Percentiles rank a stretch among this genome's conserved stretches.
Evolutionary conservation across 30 jellyfish, hydroid and myxozoan genomes (phyloP).

Genomic region (Catostylus mosaicus): DNA sequence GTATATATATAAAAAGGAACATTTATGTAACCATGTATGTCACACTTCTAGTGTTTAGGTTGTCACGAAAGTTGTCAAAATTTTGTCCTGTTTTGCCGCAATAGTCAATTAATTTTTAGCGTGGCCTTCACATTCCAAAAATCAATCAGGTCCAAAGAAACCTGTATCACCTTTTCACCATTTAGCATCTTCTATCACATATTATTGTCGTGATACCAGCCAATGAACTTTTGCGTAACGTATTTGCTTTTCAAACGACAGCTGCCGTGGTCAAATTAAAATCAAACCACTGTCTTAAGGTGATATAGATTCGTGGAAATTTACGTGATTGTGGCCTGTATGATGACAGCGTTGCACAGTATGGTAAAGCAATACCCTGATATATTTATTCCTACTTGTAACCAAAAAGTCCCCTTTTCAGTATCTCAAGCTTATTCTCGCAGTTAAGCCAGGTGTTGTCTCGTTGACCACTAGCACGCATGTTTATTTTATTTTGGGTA

Average conservation of each 20-base stretch:
- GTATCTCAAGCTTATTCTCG: not conserved
- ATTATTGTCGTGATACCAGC: not conserved
- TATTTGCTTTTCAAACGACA: not conserved
- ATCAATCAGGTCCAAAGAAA: no score
- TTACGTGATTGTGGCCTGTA: not conserved
- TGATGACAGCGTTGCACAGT: not conserved
- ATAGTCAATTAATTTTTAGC: no score
- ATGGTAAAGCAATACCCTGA: not conserved
- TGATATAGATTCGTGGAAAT: not conserved
- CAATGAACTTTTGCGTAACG: not conserved
- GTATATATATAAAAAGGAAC: no score
- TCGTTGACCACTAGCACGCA: not conserved
- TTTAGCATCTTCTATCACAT: not conserved
- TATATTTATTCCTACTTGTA: not conserved
- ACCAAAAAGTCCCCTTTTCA: not conserved
- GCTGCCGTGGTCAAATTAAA: not conserved
- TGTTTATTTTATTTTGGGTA: no score
- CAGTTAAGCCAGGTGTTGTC: not conserved
- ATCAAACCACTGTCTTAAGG: not conserved
- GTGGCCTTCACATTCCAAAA: no score
- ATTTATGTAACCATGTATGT: no score
- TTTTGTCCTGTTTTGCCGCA: no score
- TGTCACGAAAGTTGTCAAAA: no score
- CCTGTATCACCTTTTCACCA: no score
- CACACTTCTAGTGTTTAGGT: no score